Percentiles rank a stretch among this genome's conserved stretches.
Evolutionary conservation across 2,113 vertebrate genomes (phyloP).

Genomic region (Ophthalmolycus amberensis): DNA sequence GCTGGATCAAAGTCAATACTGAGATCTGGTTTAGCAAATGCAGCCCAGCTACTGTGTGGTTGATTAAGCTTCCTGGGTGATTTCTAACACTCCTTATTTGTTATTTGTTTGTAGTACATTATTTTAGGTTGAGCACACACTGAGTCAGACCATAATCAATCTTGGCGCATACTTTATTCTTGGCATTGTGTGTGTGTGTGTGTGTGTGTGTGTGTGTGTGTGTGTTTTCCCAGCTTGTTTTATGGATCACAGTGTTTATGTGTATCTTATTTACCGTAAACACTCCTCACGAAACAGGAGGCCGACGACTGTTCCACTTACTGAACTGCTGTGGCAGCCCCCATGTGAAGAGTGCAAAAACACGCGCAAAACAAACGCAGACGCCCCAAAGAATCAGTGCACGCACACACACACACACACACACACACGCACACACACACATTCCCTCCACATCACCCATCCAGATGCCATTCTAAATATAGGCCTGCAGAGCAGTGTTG

Average conservation of each 20-base stretch:
- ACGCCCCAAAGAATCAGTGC: conserved; percentile 13
- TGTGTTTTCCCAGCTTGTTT: conserved; percentile 30
- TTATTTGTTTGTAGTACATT: conserved; percentile 16
- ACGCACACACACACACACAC: neutral
- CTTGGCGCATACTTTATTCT: conserved; percentile 20
- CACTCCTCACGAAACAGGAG: conserved; percentile 24
- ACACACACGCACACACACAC: conserved; percentile 25
- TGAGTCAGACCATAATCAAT: neutral
- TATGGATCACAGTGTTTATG: conserved; percentile 39
- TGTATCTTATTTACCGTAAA: conserved; percentile 40
- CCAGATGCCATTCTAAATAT: conserved; percentile 85
- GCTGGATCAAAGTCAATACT: conserved; percentile 19
- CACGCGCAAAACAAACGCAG: conserved; percentile 3
- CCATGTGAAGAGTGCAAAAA: conserved; percentile 37
- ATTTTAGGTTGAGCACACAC: conserved; percentile 8
- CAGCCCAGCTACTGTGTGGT: neutral
- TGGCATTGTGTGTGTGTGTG: neutral
- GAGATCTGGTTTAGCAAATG: conserved; percentile 8
- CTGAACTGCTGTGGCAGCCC: conserved; percentile 47
- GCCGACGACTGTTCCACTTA: conserved; percentile 39
- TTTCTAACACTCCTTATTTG: neutral
- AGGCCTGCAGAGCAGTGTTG: conserved; percentile 67
- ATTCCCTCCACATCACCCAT: conserved; percentile 72
- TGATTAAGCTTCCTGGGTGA: conserved; percentile 8
- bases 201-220: neutral